phyloP scores from a whole-genome alignment of 2,888 invertebrate genomes.

The Ophraella communa region DNA sequence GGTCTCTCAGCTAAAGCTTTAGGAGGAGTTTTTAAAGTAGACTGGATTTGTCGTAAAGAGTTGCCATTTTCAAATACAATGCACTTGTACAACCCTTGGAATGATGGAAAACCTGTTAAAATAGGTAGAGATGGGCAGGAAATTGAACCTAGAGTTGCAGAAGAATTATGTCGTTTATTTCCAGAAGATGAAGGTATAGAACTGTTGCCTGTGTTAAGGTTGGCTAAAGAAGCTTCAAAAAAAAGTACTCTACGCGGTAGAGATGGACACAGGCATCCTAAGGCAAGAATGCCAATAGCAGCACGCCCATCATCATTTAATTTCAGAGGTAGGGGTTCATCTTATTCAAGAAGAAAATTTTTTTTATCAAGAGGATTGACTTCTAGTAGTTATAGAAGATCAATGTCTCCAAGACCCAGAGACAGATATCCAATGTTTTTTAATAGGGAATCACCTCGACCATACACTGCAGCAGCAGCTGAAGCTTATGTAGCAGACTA shows the following conservation, averaged over 20 bases:
- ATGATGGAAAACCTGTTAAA: constrained; percentile 97
- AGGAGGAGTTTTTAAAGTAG: constrained; percentile 94
- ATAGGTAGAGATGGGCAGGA: constrained; percentile 99
- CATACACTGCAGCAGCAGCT: constrained; percentile 68
- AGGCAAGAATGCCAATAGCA: constrained; percentile 59
- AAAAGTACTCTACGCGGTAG: constrained; percentile 53
- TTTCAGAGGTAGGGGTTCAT: constrained; percentile 63
- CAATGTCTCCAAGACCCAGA: constrained; percentile 66
- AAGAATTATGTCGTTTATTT: constrained; percentile 92
- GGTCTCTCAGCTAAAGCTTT: constrained; percentile 91
- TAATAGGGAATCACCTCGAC: constrained; percentile 61
- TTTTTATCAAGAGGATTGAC: constrained; percentile 70
- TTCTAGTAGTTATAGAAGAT: constrained; percentile 64
- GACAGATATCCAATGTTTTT: constrained; percentile 69
- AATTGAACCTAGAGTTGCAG: constrained; percentile 94
- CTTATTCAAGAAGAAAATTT: constrained; percentile 67
- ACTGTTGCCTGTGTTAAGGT: constrained; percentile 83
- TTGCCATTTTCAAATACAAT: constrained; percentile 90
- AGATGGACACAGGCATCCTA: constrained; percentile 60
- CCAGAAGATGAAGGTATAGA: constrained; percentile 92
- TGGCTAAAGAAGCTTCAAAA: constrained; percentile 84
- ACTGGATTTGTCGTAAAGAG: constrained; percentile 92
- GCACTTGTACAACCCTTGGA: constrained; percentile 96
- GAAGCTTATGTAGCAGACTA: constrained; percentile 89
- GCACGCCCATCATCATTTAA: constrained; percentile 62